These are phyloP conservation scores for Rhabdomys pumilio DNA, from an alignment of 2,797 vertebrate genomes.

Conservation along the genomic window DNA sequence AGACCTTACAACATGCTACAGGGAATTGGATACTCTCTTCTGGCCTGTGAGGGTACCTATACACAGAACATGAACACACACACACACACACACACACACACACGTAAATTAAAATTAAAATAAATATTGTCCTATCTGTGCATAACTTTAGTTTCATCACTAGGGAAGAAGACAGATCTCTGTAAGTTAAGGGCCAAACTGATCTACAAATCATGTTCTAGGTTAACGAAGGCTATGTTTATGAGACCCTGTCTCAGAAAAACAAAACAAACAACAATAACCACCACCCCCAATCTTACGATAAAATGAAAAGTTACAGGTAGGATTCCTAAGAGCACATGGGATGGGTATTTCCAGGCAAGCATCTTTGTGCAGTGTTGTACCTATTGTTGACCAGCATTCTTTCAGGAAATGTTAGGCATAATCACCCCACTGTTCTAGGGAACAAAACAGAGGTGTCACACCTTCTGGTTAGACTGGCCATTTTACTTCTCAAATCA, in stretches of 20 bases:
- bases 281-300: neutral
- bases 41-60: neutral
- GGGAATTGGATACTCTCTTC: neutral
- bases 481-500: neutral
- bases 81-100: neutral
- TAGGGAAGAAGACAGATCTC: neutral
- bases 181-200: neutral
- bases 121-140: neutral
- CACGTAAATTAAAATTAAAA: neutral
- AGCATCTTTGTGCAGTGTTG: neutral
- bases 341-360: neutral
- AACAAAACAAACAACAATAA: neutral
- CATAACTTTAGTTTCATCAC: neutral
- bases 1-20: neutral
- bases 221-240: neutral
- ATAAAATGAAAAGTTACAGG: neutral
- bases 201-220: neutral
- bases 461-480: slow-evolving; percentile 43
- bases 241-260: neutral
- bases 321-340: neutral
- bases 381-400: neutral
- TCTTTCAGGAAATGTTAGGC: neutral
- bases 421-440: neutral
- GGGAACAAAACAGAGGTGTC: slow-evolving; percentile 17
- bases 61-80: neutral